Evolutionary conservation across 2,888 invertebrate species (phyloP), one percentile per base, ranked within the genome.

Genomic region (Dicyrtomina minuta): DNA sequence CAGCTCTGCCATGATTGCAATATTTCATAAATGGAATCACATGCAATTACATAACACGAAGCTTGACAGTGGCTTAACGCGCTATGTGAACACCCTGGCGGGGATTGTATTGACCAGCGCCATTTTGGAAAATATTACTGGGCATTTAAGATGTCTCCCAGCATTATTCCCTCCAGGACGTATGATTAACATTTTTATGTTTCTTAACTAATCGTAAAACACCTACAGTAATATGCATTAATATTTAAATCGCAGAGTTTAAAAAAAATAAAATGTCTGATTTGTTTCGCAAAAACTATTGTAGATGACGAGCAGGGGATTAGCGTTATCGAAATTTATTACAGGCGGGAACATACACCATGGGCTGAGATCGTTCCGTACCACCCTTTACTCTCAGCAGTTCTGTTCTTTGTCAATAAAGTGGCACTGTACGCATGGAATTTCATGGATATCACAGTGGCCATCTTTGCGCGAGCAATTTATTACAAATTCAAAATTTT

Each of bases 341-440:
- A n/a, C n/a, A n/a, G n/a, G n/a, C n/a, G n/a, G n/a, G n/a, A n/a
- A n/a, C n/a, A n/a, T n/a, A n/a, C n/a, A n/a, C n/a, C n/a, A n/a
- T 68, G 68, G 68, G 49, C 68, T 1, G 41, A n/a, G 3, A 13
- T 53, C 6, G 51, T 68, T 43, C 53, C 68, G 1, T 68, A 68
- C 55, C 33, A 64, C 27, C 59, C 33, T n/a, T 4, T 24, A 1
- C 22, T 70, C 6, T 12, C 33, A 17, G 13, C 44, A 1, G 59
- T 39, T 20, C 27, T 58, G 0, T 65, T 70, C 33, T 4, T 65
- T 1, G 41, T 1, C 46, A 65, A 70, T 24, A 70, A 70, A 43
- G 13, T 70, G 0, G 43, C 55, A 0, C 13, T 65, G 2, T 70
- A 70, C 41, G 17, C 59, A 13, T 70, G 70, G 70, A 70, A 70